Conservation (phyloP, 2,888 invertebrate genomes). For the Tinea pellionella region DNA sequence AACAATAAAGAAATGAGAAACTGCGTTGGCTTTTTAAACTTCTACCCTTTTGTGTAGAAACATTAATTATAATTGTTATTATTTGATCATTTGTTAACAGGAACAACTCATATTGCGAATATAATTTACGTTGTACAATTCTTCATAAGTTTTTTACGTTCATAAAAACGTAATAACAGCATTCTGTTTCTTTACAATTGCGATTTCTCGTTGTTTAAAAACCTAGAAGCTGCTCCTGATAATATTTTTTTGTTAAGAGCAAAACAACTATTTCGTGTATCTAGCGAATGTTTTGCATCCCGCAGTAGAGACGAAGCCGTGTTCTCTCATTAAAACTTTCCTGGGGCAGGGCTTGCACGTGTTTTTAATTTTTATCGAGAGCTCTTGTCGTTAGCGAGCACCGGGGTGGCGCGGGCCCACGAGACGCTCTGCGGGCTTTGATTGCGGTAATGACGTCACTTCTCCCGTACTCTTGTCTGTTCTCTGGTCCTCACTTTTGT, state of each 20-base stretch:
- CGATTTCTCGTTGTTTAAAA: background rate
- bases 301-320: conserved; percentile 25
- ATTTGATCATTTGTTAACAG: background rate
- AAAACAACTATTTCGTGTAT: background rate
- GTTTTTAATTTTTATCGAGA: conserved; percentile 71
- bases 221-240: background rate
- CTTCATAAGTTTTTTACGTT: background rate
- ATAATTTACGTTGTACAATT: too few species aligned
- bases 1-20: conserved; percentile 37
- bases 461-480: conserved; percentile 27
- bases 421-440: conserved; percentile 56
- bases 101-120: too few species aligned
- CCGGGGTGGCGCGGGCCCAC: conserved; percentile 23
- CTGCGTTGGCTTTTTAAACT: conserved; percentile 29
- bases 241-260: background rate
- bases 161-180: too few species aligned
- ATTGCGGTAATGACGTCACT: conserved; percentile 66
- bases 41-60: background rate
- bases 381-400: conserved; percentile 59
- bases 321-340: conserved; percentile 69
- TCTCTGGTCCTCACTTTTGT: conserved; percentile 43
- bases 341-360: conserved; percentile 66
- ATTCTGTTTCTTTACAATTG: too few species aligned
- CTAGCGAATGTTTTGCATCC: conserved; percentile 9
- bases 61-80: background rate